phyloP scores from a whole-genome alignment of 1,140 invertebrate genomes.

The Drosophila quadrilineata region DNA sequence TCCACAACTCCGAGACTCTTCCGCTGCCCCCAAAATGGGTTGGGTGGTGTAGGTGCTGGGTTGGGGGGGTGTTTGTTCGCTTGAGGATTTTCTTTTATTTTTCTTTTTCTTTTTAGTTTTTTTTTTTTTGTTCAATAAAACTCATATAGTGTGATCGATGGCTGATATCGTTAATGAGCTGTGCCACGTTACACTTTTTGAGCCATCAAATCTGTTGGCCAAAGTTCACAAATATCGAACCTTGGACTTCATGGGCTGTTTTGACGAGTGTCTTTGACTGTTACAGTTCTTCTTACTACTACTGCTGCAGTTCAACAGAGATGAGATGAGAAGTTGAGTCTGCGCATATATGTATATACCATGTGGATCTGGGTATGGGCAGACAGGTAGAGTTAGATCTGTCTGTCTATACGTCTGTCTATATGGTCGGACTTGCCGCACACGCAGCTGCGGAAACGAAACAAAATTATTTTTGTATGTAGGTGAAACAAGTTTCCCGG shows the following conservation, averaged over 20 bases:
- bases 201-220: constrained; percentile 8
- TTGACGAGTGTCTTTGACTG: constrained; percentile 13
- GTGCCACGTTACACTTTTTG: constrained; percentile 31
- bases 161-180: constrained; percentile 56
- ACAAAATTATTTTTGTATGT: no score
- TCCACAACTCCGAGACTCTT: background rate
- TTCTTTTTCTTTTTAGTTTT: no score
- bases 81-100: background rate
- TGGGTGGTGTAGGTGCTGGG: background rate
- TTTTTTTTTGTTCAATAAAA: no score
- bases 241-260: constrained; percentile 54
- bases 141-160: constrained; percentile 49
- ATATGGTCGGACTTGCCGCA: constrained; percentile 42
- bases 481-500: constrained; percentile 72
- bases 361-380: no score
- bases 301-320: no score
- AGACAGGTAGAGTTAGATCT: no score
- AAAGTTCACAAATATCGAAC: constrained; percentile 64
- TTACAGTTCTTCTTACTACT: constrained; percentile 26
- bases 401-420: no score
- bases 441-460: constrained; percentile 74
- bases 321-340: no score
- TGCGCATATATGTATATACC: constrained; percentile 29
- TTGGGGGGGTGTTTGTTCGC: background rate
- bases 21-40: background rate